A percentile compares a stretch with the other conserved stretches of the same genome.
Conservation (phyloP, 2,113 vertebrate genomes). For the Notarius lentiginosus region DNA sequence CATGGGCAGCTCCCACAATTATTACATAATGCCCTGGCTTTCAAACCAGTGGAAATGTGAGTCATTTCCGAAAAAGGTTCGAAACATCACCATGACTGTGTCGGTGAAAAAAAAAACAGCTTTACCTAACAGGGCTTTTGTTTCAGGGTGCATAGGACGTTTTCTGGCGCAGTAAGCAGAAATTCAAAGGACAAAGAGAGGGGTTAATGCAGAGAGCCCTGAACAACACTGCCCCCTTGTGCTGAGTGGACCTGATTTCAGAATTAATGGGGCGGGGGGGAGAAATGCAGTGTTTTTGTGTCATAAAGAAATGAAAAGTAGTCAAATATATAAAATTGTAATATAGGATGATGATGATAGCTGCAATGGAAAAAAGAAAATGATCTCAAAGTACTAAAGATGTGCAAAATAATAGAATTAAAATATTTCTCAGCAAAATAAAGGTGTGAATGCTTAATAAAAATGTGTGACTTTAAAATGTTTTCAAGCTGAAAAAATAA, state of each 20-base stretch:
- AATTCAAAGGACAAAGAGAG: slow-evolving; percentile 14
- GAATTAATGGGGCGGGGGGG: not conserved
- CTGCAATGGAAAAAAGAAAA: not conserved
- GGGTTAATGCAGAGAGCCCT: slow-evolving; percentile 20
- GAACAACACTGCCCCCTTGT: slow-evolving; percentile 69
- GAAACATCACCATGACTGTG: not conserved
- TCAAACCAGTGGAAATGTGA: not conserved
- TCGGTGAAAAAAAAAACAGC: not conserved
- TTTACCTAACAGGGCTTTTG: slow-evolving; percentile 2
- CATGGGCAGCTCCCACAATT: too few species aligned
- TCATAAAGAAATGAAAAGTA: not conserved
- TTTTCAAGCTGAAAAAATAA: not conserved
- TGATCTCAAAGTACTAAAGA: not conserved
- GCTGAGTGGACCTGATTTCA: slow-evolving; percentile 41
- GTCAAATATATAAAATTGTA: not conserved
- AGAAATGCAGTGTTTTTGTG: too few species aligned
- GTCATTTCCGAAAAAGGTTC: not conserved
- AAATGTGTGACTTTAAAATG: not conserved
- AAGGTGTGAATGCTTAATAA: not conserved
- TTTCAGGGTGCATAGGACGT: not conserved
- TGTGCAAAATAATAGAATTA: not conserved
- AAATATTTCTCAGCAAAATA: not conserved
- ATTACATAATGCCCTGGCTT: not conserved
- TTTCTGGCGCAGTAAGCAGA: slow-evolving; percentile 29
- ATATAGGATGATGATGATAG: not conserved